Conservation (phyloP, 2,888 invertebrate genomes). For the Polymixis lichenea region DNA sequence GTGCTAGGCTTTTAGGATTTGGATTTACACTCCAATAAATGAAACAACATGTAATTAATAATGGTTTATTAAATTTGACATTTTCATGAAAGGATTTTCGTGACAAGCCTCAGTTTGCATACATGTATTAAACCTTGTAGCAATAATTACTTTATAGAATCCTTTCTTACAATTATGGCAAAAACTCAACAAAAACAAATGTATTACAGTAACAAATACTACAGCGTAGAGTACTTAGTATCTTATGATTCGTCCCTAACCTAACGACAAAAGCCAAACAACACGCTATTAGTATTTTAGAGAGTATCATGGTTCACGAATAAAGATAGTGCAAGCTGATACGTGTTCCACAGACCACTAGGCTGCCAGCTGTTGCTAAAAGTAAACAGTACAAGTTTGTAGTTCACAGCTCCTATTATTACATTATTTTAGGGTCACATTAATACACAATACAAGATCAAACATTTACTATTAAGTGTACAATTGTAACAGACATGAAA, state of each 20-base stretch:
- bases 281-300: slow-evolving; percentile 79
- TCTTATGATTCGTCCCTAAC: slow-evolving; percentile 84
- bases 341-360: slow-evolving; percentile 58
- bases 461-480: slow-evolving; percentile 86
- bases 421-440: slow-evolving; percentile 78
- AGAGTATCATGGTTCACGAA: slow-evolving; percentile 74
- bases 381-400: slow-evolving; percentile 62
- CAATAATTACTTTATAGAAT: slow-evolving; percentile 86
- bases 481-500: slow-evolving; percentile 82
- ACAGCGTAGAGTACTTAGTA: slow-evolving; percentile 81
- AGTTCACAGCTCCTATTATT: slow-evolving; percentile 65
- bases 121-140: slow-evolving; percentile 87
- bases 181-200: slow-evolving; percentile 90
- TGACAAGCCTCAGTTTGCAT: slow-evolving; percentile 90
- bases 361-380: slow-evolving; percentile 50
- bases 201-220: slow-evolving; percentile 85
- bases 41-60: slow-evolving; percentile 72
- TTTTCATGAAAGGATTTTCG: slow-evolving; percentile 88
- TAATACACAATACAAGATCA: slow-evolving; percentile 87
- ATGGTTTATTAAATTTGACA: slow-evolving; percentile 90
- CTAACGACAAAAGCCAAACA: slow-evolving; percentile 90
- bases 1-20: background rate
- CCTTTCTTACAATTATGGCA: slow-evolving; percentile 87
- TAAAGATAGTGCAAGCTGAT: slow-evolving; percentile 65
- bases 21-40: slow-evolving; percentile 52